Percentiles rank a stretch among this genome's conserved stretches.
phyloP scores from a whole-genome alignment of 1,140 invertebrate species.

The Drosophila melanica region DNA sequence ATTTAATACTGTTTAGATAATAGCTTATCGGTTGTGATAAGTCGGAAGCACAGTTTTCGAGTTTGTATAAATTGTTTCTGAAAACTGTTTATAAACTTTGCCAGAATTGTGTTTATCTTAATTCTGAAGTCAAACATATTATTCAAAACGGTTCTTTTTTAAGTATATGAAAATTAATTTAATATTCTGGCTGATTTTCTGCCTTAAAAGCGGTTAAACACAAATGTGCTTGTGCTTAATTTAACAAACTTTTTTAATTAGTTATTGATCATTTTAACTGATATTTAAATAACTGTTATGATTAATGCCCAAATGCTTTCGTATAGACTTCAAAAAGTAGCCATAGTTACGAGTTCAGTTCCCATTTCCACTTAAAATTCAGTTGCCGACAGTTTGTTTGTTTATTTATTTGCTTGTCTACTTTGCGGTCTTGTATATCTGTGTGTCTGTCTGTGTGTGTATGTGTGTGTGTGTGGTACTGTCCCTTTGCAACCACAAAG shows the following conservation, averaged over 20 bases:
- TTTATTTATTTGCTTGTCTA: constrained; percentile 41
- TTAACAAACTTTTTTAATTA: constrained; percentile 10
- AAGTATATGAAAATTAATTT: no score
- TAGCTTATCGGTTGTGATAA: neutral
- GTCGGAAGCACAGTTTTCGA: neutral
- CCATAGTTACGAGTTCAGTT: constrained; percentile 2
- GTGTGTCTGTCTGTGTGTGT: constrained; percentile 6
- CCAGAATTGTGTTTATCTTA: neutral
- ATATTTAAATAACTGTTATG: constrained; percentile 22
- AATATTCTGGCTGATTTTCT: no score
- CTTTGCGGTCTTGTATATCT: constrained; percentile 27
- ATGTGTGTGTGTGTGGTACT: constrained; percentile 17
- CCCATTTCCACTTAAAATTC: constrained; percentile 37
- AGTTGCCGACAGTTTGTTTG: constrained; percentile 19
- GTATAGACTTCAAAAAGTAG: constrained; percentile 5
- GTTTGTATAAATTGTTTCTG: neutral
- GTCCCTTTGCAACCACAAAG: constrained; percentile 54
- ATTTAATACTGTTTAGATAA: constrained; percentile 1
- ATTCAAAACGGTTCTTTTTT: no score
- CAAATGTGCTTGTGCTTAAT: neutral
- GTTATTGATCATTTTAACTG: constrained; percentile 9
- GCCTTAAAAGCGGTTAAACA: neutral
- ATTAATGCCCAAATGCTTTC: constrained; percentile 12
- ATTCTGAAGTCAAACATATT: no score
- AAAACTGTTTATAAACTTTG: neutral